These are phyloP conservation scores for Cydia amplana DNA, from an alignment of 1,140 invertebrate species.

Conservation along the genomic window DNA sequence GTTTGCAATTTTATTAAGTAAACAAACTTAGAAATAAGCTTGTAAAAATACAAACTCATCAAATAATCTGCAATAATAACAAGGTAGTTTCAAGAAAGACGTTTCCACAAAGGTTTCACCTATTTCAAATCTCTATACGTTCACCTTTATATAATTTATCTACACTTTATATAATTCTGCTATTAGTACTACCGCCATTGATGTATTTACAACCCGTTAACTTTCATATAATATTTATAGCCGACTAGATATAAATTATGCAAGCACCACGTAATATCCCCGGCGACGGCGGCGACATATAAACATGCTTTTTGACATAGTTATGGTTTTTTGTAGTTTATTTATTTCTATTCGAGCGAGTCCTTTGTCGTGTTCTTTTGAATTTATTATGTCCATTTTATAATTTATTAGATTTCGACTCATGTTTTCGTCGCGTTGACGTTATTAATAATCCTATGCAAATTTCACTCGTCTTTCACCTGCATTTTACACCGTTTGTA, in stretches of 20 bases:
- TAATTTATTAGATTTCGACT: background rate
- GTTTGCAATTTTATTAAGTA: no score
- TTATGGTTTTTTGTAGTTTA: background rate
- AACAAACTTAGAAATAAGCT: no score
- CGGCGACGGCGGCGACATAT: constrained; percentile 14
- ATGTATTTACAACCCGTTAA: constrained; percentile 26
- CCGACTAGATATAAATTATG: constrained; percentile 18
- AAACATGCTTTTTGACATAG: constrained; percentile 23
- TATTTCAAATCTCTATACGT: no score
- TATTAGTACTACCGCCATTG: background rate
- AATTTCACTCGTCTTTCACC: no score
- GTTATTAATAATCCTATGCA: no score
- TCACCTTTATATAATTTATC: no score
- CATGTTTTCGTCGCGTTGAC: no score
- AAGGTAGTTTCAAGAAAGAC: no score
- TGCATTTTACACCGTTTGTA: no score
- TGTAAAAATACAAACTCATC: no score
- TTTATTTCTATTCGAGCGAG: background rate
- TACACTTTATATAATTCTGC: background rate
- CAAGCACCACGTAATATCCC: background rate
- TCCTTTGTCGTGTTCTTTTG: background rate
- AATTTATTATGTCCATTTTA: background rate
- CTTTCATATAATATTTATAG: constrained; percentile 21
- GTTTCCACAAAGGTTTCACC: no score
- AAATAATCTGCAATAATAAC: no score